Evolutionary conservation across 2,888 invertebrate genomes (phyloP).

Genomic region (Protodeltote pygarga): DNA sequence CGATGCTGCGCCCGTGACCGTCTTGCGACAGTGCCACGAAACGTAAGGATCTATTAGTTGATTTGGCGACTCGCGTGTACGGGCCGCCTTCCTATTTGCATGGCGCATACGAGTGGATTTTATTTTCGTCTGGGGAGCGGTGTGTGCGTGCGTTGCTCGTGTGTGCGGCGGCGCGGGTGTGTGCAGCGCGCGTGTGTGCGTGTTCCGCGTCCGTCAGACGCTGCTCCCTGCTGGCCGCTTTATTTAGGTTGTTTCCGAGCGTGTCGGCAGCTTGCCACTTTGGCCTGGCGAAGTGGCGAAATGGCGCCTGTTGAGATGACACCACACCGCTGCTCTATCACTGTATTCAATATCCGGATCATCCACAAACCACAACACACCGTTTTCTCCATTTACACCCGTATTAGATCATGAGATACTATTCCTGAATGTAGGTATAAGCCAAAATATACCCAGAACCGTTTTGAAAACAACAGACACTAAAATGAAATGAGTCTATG

Average conservation of each 20-base stretch:
- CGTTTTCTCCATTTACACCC: too few species aligned
- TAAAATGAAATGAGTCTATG: constrained; percentile 17
- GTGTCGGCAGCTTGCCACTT: constrained; percentile 56
- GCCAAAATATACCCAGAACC: too few species aligned
- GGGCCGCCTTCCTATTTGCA: constrained; percentile 84
- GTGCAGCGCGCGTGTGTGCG: constrained; percentile 60
- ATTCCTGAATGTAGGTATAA: too few species aligned
- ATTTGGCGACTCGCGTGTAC: constrained; percentile 76
- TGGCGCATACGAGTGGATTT: constrained; percentile 86
- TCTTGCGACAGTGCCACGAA: constrained; percentile 84
- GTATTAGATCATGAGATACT: too few species aligned
- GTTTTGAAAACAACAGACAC: constrained; percentile 5
- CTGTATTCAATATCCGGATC: constrained; percentile 58
- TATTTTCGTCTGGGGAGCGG: constrained; percentile 83
- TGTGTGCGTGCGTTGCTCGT: constrained; percentile 73
- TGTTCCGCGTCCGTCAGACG: constrained; percentile 74
- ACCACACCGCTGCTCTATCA: constrained; percentile 38
- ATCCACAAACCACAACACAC: constrained; percentile 5
- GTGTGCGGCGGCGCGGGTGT: constrained; percentile 64
- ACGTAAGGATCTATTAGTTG: constrained; percentile 84
- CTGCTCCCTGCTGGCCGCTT: constrained; percentile 81
- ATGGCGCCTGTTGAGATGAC: constrained; percentile 49
- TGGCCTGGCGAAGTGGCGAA: too few species aligned
- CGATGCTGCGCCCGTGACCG: constrained; percentile 85
- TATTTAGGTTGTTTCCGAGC: constrained; percentile 82